A percentile compares a stretch with the other conserved stretches of the same genome.
phyloP scores from a whole-genome alignment of 2,113 vertebrate genomes.

The Cygnus atratus region DNA sequence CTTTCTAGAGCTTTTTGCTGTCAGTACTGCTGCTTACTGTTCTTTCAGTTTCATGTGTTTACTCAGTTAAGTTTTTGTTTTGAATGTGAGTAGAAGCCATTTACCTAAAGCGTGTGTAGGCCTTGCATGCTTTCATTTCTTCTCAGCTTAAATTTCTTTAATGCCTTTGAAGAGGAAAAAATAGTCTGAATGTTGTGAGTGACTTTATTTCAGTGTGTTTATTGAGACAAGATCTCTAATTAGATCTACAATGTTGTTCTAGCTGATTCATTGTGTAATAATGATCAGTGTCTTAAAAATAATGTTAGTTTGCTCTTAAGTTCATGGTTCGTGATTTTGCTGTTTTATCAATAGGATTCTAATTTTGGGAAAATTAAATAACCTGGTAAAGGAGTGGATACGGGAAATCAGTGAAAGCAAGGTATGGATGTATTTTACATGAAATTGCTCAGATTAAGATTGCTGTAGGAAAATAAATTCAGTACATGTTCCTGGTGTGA shows the following conservation, averaged over 20 bases:
- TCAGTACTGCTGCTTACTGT: neutral
- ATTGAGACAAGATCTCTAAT: neutral
- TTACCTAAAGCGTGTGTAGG: neutral
- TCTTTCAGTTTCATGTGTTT: neutral
- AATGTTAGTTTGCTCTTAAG: neutral
- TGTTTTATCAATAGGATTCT: constrained; percentile 82
- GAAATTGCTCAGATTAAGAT: neutral
- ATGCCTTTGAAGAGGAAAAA: neutral
- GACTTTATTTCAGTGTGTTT: neutral
- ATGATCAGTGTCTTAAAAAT: neutral
- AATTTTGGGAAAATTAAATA: constrained; percentile 88
- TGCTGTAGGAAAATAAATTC: neutral
- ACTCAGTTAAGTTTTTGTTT: neutral
- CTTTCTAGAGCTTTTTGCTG: neutral
- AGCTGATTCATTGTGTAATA: neutral
- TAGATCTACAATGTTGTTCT: neutral
- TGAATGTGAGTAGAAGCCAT: neutral
- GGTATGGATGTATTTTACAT: constrained; percentile 71
- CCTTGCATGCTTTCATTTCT: neutral
- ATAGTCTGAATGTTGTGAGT: neutral
- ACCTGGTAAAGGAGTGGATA: constrained; percentile 90
- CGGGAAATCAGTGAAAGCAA: constrained; percentile 88
- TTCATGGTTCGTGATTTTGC: neutral
- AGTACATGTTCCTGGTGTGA: neutral
- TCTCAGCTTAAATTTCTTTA: neutral